phyloP scores from a whole-genome alignment of 2,113 vertebrate genomes.

The Neolamprologus brichardi region DNA sequence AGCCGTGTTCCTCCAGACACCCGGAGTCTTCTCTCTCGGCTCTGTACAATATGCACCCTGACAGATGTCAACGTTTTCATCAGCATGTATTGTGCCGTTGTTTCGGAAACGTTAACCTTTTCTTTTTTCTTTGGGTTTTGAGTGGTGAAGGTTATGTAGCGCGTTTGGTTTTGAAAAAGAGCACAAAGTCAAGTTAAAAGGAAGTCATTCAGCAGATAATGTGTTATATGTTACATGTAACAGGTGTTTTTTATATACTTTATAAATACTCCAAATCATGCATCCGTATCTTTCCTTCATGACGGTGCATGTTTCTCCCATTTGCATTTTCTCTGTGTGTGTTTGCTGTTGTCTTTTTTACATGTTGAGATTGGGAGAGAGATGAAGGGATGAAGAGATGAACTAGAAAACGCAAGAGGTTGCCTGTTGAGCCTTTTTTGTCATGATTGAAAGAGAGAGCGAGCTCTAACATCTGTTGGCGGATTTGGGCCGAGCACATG shows the following conservation, averaged over 20 bases:
- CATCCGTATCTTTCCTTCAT: not conserved
- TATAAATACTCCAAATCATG: not conserved
- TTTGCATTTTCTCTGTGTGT: not conserved
- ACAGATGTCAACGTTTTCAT: conserved; percentile 40
- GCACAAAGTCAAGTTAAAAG: not conserved
- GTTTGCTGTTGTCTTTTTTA: not conserved
- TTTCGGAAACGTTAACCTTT: conserved; percentile 1
- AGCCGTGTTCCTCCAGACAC: conserved; percentile 8
- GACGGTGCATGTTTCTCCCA: not conserved
- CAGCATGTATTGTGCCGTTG: conserved; percentile 15
- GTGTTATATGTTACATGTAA: not conserved
- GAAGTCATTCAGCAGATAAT: not conserved
- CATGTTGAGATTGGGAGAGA: not conserved
- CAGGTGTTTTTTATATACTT: not conserved
- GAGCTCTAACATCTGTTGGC: conserved; percentile 62
- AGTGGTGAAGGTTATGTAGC: not conserved
- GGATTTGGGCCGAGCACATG: conserved; percentile 54
- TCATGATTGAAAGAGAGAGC: conserved; percentile 50
- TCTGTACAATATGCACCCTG: conserved; percentile 18
- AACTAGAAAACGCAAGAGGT: not conserved
- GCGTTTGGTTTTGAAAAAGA: not conserved
- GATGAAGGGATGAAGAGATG: conserved; percentile 15
- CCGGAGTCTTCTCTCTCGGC: conserved; percentile 13
- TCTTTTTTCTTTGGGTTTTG: not conserved
- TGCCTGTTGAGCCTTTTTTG: conserved; percentile 38